These are phyloP conservation scores for Bombus sibiricus DNA, from an alignment of 1,140 invertebrate genomes.

Conservation along the genomic window DNA sequence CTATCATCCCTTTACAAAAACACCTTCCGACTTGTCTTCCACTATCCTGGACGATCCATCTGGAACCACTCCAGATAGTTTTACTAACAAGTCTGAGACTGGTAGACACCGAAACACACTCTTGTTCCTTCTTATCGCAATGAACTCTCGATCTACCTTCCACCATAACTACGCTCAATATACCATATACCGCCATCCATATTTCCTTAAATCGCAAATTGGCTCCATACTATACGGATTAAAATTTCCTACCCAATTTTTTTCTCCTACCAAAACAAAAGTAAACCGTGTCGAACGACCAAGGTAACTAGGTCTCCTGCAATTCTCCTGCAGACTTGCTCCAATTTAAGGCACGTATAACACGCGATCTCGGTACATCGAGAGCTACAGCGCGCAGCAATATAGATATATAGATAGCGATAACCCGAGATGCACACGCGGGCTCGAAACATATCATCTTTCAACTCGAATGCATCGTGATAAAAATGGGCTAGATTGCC, in stretches of 20 bases:
- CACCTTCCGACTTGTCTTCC: too few species aligned
- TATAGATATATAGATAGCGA: background rate
- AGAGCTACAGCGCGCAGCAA: background rate
- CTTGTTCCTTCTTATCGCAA: too few species aligned
- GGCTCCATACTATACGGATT: background rate
- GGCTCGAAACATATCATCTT: background rate
- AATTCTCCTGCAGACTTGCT: background rate
- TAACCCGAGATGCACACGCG: background rate
- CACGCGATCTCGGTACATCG: background rate
- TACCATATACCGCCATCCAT: background rate
- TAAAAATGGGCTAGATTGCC: slow-evolving; percentile 27
- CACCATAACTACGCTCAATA: background rate
- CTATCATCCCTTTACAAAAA: too few species aligned
- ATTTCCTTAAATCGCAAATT: background rate
- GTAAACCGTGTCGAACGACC: too few species aligned
- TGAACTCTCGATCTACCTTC: too few species aligned
- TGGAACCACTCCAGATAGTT: too few species aligned
- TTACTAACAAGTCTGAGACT: too few species aligned
- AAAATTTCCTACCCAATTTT: background rate
- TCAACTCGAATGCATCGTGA: slow-evolving; percentile 2
- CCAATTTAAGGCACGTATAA: background rate
- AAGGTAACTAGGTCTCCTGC: too few species aligned
- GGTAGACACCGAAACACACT: too few species aligned
- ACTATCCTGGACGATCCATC: too few species aligned
- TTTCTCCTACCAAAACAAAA: too few species aligned